Percentiles rank a stretch among this genome's conserved stretches.
Conservation (phyloP, 2,888 invertebrate genomes). For the Phalera bucephala region DNA sequence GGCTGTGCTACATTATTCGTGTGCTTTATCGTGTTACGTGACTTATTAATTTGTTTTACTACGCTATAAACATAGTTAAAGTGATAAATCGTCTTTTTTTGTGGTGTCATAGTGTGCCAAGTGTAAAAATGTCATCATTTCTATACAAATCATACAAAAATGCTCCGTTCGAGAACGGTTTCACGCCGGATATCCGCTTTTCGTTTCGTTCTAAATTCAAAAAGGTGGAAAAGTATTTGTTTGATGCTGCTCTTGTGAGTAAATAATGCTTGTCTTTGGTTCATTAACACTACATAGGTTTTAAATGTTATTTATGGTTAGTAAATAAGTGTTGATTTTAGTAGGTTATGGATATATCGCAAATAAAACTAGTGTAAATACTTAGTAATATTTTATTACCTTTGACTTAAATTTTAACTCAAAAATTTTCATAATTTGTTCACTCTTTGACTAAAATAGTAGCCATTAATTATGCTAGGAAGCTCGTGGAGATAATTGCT, state of each 20-base stretch:
- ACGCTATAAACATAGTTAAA: conserved; percentile 6
- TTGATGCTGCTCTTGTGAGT: conserved; percentile 48
- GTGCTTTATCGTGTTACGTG: conserved; percentile 14
- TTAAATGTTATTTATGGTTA: no score
- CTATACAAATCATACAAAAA: conserved; percentile 67
- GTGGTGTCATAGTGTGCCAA: conserved; percentile 3
- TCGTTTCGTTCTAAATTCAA: conserved; percentile 46
- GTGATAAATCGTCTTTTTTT: conserved; percentile 2
- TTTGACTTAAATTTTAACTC: no score
- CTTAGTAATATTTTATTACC: no score
- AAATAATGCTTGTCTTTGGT: conserved; percentile 22
- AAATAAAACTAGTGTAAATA: no score
- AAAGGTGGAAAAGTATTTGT: conserved; percentile 49
- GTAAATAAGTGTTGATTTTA: no score
- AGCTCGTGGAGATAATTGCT: no score
- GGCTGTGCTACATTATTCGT: conserved; percentile 14
- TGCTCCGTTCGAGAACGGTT: conserved; percentile 63
- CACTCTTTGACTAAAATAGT: no score
- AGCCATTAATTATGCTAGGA: no score
- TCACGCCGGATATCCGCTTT: conserved; percentile 52
- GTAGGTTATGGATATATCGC: no score
- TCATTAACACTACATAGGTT: not conserved
- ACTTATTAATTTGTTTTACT: conserved; percentile 4
- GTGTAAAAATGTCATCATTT: conserved; percentile 53
- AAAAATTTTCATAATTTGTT: no score